Evolutionary conservation across 1,140 invertebrate species (phyloP).

Genomic region (Zaprionus nigranus): DNA sequence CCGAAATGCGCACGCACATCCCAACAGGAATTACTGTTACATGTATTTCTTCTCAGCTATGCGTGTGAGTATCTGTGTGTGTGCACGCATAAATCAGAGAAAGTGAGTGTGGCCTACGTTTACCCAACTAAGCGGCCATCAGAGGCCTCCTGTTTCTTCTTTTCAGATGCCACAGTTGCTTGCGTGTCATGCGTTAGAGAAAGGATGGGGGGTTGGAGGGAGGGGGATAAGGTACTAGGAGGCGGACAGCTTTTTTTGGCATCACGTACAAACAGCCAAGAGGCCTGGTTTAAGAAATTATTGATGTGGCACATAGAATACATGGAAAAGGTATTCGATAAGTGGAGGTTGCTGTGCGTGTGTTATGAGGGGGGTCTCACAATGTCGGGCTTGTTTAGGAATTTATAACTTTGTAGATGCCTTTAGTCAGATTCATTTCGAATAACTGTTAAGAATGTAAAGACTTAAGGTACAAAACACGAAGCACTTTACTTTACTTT

Average conservation of each 20-base stretch:
- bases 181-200: slow-evolving; percentile 7
- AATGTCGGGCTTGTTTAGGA: background rate
- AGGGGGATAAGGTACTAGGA: background rate
- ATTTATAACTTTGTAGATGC: background rate
- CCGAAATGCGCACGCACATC: slow-evolving; percentile 42
- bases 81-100: slow-evolving; percentile 40
- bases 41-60: slow-evolving; percentile 10
- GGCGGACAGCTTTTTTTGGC: slow-evolving; percentile 17
- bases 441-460: background rate
- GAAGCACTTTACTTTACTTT: too few relatives aligned
- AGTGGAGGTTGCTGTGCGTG: background rate
- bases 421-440: background rate
- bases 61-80: background rate
- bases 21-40: slow-evolving; percentile 46
- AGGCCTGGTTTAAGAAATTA: slow-evolving; percentile 37
- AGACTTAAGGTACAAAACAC: too few relatives aligned
- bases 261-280: slow-evolving; percentile 49
- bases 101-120: slow-evolving; percentile 48
- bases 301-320: slow-evolving; percentile 12
- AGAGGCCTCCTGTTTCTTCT: slow-evolving; percentile 15
- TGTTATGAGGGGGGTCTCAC: background rate
- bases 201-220: background rate
- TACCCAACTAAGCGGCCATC: slow-evolving; percentile 49
- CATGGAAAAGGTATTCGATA: background rate
- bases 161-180: slow-evolving; percentile 29